phyloP scores from a whole-genome alignment of 2,113 vertebrate species.

The Nibea albiflora region DNA sequence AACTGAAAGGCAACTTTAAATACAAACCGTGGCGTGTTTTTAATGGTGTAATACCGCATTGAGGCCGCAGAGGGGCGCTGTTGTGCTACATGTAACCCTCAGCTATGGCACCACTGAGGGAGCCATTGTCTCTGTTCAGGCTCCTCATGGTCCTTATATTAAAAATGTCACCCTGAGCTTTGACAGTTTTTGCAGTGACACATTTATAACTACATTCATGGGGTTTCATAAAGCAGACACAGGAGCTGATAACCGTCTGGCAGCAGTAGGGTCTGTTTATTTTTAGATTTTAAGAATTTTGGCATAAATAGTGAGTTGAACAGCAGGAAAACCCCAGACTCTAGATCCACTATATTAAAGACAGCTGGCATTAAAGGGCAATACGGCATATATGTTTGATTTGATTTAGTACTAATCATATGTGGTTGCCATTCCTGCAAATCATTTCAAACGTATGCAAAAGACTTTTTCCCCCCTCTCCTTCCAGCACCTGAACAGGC shows the following conservation, averaged over 20 bases:
- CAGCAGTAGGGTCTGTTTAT: background rate
- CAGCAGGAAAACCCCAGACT: background rate
- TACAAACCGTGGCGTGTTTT: background rate
- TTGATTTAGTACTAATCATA: background rate
- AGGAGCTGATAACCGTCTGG: background rate
- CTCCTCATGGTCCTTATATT: background rate
- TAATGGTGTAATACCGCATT: background rate
- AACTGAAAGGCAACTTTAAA: too few species aligned
- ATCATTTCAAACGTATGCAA: background rate
- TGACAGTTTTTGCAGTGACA: background rate
- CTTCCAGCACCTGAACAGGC: background rate
- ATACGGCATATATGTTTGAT: background rate
- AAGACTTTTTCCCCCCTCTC: background rate
- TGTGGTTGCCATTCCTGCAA: background rate
- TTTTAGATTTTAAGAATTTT: background rate
- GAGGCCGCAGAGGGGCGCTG: constrained; percentile 35
- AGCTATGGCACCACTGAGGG: background rate
- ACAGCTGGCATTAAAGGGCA: background rate
- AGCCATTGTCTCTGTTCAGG: background rate
- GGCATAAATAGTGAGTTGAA: background rate
- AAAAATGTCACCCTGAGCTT: constrained; percentile 13
- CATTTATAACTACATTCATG: background rate
- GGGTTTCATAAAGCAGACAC: background rate
- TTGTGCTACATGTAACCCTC: background rate
- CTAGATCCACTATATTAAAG: background rate